Base-by-base conservation (phyloP, 2,113 vertebrate species). In the Lepisosteus oculatus region DNA sequence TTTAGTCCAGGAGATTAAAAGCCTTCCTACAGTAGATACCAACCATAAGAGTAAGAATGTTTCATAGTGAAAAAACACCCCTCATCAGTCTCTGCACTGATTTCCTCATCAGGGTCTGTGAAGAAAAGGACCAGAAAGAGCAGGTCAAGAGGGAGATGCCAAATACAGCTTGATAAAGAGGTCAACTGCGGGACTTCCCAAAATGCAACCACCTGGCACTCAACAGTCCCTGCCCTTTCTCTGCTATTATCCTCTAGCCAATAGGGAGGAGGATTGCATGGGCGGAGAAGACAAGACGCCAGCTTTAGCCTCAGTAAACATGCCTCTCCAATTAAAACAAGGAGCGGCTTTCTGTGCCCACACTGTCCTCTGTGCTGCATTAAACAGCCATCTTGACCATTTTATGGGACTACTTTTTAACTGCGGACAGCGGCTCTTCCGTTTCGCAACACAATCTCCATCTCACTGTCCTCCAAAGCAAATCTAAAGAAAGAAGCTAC, bases 271-370 rank as follows among this genome's bases (percentile, higher is more conserved):
- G 57, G 47, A 43, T n/a, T 56, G 59, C 64, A 82, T 73, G 78
- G 80, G 80, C n/a, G 80, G 77, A 69, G 55, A 43, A 54, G 65
- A 47, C 11, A 8, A 42, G 55, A 3, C 3, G 29, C 29, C 29
- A 29, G 29, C 29, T 29, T 29, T 29, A 29, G 68, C 68, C 55
- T 57, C 29, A 74, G 65, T 75, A 70, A 76, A 77, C 80, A 82
- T 79, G 76, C 76, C 76, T 82, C 76, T 80, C 74, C 72, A 76
- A 80, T 82, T 76, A 82, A 51, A 78, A 75, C 61, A 47, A 44
- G 12, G 63, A 12, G 51, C 15, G 14, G 9, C 14, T 61, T 17
- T 47, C 62, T 42, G 29, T 44, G 13, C 61, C 65, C 8, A 7
- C 15, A 11, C 29, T 13, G 13, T 56, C 51, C 9, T 56, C 47